Evolutionary conservation across 2,888 invertebrate genomes (phyloP), one percentile per base, ranked within the genome.

Genomic region (Trachelus troglodyta): DNA sequence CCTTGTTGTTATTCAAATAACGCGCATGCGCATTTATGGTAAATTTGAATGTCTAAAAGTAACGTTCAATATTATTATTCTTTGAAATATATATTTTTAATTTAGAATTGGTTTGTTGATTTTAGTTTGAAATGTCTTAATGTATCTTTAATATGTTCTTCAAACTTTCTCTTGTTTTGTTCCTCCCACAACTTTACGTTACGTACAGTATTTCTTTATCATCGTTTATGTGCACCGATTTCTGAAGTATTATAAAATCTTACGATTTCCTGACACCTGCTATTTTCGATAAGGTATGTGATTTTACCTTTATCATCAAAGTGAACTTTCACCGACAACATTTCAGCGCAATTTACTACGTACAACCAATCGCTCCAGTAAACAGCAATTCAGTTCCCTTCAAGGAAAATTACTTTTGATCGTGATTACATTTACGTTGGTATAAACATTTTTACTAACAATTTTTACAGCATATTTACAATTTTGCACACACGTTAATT

Each of bases 311-410:
- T 79, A 79, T 79, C 79, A 78, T 79, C 76, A 77, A 77, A 78
- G 78, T 79, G 81, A 82, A 83, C 83, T 83, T 83, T 83, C 83
- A 83, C 83, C 79, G 78, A 77, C 79, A 79, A 79, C 83, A 81
- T 83, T 79, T 80, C 71, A 71, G 71, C 79, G 68, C 68, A 35
- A 74, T 35, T 30, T 35, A 30, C 74, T 81, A 79, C 81, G 80
- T 79, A 81, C 82, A 77, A 80, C 69, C 78, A 82, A 81, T 82
- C 81, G 80, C 77, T 79, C 23, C 56, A 56, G 15, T 56, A 56
- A 56, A 56, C 23, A 56, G 23, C 56, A 23, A 15, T 56, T 56
- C 56, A 56, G 23, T 56, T 56, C 23, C 56, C 56, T 56, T 23
- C 56, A 56, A 56, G 56, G 23, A 56, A 56, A 56, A 56, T 56